Conservation (phyloP, 2,797 vertebrate species). For the Apodemus agrarius region DNA sequence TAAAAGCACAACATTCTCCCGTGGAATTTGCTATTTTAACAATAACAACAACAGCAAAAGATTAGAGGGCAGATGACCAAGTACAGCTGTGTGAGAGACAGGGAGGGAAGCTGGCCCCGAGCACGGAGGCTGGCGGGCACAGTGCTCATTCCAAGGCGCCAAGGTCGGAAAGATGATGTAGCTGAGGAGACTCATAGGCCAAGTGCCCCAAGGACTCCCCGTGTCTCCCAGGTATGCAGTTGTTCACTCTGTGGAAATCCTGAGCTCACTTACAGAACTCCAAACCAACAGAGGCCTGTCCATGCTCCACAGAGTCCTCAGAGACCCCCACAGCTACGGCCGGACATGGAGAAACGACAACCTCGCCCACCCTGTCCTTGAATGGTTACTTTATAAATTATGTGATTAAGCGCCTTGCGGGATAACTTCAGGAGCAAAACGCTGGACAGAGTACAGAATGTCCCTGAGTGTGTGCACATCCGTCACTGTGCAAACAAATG, state of each 20-base stretch:
- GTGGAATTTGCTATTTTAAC: not conserved
- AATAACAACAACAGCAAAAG: not conserved
- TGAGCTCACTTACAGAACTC: not conserved
- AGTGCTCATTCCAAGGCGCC: fast-evolving
- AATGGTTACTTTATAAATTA: not conserved
- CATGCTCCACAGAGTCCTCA: not conserved
- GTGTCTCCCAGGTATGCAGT: not conserved
- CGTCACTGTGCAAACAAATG: not conserved
- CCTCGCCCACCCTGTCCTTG: not conserved
- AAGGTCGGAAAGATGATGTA: not conserved
- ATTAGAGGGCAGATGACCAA: not conserved
- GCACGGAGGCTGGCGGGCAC: not conserved
- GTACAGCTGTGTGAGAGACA: not conserved
- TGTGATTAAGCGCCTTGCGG: fast-evolving
- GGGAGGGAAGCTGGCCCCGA: not conserved
- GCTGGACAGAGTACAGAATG: not conserved
- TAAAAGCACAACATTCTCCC: not conserved
- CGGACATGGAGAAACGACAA: not conserved
- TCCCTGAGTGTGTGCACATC: not conserved
- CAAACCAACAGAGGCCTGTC: not conserved
- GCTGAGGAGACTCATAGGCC: not conserved
- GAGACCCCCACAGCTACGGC: not conserved
- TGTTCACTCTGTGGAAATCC: not conserved
- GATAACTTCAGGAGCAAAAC: not conserved
- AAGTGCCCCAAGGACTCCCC: too few species aligned